Conservation (phyloP, 2,113 vertebrate genomes). For the Brevimyrus niger region DNA sequence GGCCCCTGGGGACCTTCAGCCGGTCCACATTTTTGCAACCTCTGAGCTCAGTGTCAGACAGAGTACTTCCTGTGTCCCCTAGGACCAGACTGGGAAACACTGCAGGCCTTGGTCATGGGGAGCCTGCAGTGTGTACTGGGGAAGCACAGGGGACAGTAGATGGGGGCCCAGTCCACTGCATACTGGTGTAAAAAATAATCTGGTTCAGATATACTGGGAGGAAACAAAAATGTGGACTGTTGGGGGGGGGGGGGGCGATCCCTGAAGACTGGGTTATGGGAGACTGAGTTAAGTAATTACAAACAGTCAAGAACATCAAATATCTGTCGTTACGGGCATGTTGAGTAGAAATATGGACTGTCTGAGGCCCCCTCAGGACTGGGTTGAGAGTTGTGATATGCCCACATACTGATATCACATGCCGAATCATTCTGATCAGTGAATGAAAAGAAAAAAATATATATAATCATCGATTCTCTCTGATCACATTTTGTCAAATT, state of each 20-base stretch:
- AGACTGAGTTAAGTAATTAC: too few relatives aligned
- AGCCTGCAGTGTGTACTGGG: background rate
- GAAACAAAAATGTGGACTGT: too few relatives aligned
- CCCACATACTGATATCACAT: background rate
- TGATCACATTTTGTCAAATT: background rate
- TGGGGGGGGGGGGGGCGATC: too few relatives aligned
- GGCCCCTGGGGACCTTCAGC: background rate
- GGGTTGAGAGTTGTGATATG: too few relatives aligned
- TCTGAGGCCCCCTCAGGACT: background rate
- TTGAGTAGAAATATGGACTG: background rate
- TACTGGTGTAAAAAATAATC: too few relatives aligned
- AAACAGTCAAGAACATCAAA: background rate
- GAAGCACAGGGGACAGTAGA: background rate
- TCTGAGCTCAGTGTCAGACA: background rate
- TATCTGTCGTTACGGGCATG: background rate
- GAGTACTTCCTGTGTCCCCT: background rate
- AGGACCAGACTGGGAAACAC: background rate
- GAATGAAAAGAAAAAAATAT: background rate
- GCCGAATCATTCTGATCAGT: background rate
- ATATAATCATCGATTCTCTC: background rate
- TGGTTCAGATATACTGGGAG: too few relatives aligned
- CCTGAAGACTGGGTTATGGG: too few relatives aligned
- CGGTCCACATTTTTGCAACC: background rate
- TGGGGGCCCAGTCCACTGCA: background rate
- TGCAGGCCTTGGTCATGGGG: background rate